Percentiles rank a stretch among this genome's conserved stretches.
These are phyloP conservation scores for Salmo trutta DNA, from an alignment of 2,797 vertebrate genomes.

Conservation along the genomic window DNA sequence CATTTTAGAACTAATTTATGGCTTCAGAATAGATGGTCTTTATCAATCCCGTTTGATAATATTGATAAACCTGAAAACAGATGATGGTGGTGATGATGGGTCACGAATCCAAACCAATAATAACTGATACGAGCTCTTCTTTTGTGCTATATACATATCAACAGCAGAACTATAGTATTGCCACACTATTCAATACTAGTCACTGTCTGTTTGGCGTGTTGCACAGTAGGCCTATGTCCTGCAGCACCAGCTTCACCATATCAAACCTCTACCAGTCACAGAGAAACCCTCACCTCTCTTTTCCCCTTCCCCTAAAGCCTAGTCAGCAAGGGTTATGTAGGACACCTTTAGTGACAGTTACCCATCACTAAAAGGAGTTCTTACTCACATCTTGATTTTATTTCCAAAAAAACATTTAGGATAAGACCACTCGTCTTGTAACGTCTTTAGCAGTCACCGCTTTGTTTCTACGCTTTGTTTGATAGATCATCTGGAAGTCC, in stretches of 20 bases:
- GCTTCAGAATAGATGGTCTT: neutral
- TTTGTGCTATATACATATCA: no score
- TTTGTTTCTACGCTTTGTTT: neutral
- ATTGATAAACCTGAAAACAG: constrained; percentile 23
- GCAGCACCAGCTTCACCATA: neutral
- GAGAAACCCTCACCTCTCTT: no score
- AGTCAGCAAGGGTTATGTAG: neutral
- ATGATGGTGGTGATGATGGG: neutral
- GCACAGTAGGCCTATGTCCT: neutral
- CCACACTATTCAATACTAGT: no score
- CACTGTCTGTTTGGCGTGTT: neutral
- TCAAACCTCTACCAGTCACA: no score
- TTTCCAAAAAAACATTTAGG: neutral
- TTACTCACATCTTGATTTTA: no score
- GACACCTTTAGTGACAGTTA: neutral
- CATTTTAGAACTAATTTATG: neutral
- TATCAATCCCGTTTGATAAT: constrained; percentile 11
- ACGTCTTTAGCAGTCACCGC: neutral
- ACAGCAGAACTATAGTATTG: no score
- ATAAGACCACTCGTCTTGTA: neutral
- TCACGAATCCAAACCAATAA: neutral
- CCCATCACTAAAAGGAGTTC: neutral
- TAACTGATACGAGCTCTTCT: neutral
- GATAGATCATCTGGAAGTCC: neutral
- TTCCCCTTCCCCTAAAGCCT: neutral